A percentile compares a stretch with the other conserved stretches of the same genome.
Evolutionary conservation across 1,140 invertebrate species (phyloP).

Genomic region (Tyrophagus putrescentiae): DNA sequence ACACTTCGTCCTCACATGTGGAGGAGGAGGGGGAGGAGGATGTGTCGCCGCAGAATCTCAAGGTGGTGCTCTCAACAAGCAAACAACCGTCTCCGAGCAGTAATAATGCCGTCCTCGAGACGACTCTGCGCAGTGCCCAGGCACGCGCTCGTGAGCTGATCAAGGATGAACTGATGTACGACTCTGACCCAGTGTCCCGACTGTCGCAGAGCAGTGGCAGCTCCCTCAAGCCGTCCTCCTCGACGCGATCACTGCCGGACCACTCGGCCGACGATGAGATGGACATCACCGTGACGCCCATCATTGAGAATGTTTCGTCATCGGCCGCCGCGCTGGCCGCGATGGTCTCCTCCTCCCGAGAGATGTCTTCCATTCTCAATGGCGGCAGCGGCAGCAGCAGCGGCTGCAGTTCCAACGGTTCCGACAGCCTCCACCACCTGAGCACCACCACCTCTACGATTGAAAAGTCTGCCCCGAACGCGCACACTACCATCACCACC

Average conservation of each 20-base stretch:
- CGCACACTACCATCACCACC: too few species aligned
- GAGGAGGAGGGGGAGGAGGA: too few species aligned
- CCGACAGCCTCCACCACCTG: background rate
- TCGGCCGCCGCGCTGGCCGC: background rate
- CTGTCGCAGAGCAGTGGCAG: background rate
- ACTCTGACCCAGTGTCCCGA: background rate
- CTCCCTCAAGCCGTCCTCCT: background rate
- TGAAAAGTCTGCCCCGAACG: background rate
- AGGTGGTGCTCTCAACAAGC: too few species aligned
- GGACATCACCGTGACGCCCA: background rate
- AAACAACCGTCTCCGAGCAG: too few species aligned
- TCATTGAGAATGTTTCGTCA: background rate
- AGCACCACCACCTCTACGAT: background rate
- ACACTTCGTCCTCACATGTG: too few species aligned
- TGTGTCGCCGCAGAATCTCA: too few species aligned
- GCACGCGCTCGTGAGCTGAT: background rate
- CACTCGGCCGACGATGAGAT: background rate
- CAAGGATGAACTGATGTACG: background rate
- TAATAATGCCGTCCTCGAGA: too few species aligned
- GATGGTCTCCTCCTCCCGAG: too few species aligned
- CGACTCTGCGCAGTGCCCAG: background rate
- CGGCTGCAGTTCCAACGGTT: background rate
- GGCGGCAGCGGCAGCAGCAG: background rate
- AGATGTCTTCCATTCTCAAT: background rate
- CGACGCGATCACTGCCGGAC: background rate